A percentile compares a stretch with the other conserved stretches of the same genome.
phyloP scores from a whole-genome alignment of 1,140 invertebrate species.

The Conus ventricosus region DNA sequence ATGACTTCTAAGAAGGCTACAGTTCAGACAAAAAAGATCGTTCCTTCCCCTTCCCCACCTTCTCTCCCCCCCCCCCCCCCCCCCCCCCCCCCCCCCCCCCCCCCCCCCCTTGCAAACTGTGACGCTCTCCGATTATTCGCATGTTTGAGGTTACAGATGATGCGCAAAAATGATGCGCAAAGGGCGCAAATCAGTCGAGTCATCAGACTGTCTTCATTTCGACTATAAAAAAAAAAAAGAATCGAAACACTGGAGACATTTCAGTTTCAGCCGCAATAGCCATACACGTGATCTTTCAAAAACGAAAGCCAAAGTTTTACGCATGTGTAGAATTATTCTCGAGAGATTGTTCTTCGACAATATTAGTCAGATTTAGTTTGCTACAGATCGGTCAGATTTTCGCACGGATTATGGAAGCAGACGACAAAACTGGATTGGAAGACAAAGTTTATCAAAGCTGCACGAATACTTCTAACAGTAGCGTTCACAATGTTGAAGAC shows the following conservation, averaged over 20 bases:
- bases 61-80: background rate
- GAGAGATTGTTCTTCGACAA: too few relatives aligned
- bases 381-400: background rate
- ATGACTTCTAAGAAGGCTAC: too few relatives aligned
- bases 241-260: too few relatives aligned
- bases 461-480: background rate
- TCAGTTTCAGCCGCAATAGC: background rate
- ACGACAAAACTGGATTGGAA: conserved; percentile 1
- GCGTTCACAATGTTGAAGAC: background rate
- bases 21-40: too few relatives aligned
- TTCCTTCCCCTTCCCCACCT: background rate
- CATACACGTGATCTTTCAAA: background rate
- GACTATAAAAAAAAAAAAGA: background rate
- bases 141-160: background rate
- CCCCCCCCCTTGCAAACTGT: background rate
- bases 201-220: background rate
- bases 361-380: background rate
- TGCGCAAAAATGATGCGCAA: too few relatives aligned
- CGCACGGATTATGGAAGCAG: conserved; percentile 2
- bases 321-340: too few relatives aligned
- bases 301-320: background rate
- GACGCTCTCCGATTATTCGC: background rate
- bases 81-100: background rate
- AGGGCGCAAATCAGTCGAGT: background rate
- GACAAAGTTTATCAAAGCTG: background rate